phyloP scores from a whole-genome alignment of 2,113 vertebrate genomes.

The Dicaeum eximium region DNA sequence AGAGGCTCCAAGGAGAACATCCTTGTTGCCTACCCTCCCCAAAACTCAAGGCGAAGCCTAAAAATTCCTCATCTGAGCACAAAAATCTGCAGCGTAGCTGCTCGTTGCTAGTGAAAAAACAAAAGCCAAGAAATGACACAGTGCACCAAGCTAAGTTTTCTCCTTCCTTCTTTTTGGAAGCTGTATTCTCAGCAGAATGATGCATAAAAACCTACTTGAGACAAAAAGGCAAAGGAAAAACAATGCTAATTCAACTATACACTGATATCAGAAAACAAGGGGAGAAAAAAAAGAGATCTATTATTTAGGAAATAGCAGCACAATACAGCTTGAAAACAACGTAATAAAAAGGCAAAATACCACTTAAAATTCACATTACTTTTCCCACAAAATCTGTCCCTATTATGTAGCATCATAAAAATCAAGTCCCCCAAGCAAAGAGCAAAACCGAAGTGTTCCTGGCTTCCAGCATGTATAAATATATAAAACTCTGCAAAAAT shows the following conservation, averaged over 20 bases:
- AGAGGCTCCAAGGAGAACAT: not conserved
- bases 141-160: not conserved
- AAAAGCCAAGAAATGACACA: not conserved
- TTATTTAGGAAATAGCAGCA: conserved; percentile 1
- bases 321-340: conserved; percentile 6
- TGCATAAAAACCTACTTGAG: not conserved
- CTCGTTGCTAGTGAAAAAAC: not conserved
- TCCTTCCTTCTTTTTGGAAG: not conserved
- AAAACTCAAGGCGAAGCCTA: not conserved
- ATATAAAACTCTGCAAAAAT: not conserved
- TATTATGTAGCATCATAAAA: conserved; percentile 25
- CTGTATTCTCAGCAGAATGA: not conserved
- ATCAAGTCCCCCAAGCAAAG: not conserved
- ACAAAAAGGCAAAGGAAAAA: not conserved
- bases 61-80: not conserved
- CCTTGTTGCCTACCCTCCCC: not conserved
- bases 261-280: not conserved
- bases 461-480: not conserved
- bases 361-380: conserved; percentile 4
- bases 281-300: not conserved
- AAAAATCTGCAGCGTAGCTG: not conserved
- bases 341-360: not conserved
- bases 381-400: not conserved
- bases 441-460: not conserved
- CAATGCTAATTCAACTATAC: not conserved